Conservation (phyloP, 2,888 invertebrate genomes). For the Clitarchus hookeri region DNA sequence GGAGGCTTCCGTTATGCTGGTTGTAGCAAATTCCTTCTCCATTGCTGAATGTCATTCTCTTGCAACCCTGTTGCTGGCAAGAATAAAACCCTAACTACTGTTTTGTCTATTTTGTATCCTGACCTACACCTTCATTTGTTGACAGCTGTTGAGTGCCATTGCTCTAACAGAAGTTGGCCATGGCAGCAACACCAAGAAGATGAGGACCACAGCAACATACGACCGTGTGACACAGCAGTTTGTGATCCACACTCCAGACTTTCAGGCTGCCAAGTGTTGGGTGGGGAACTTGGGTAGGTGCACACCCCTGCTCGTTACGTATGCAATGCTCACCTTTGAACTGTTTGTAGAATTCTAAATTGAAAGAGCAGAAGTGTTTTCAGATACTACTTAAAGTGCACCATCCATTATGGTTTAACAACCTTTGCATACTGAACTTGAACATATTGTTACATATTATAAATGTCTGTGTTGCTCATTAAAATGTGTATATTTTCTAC, state of each 20-base stretch:
- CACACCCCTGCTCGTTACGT: not conserved
- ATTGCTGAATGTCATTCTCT: not conserved
- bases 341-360: no score
- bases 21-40: no score
- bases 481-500: no score
- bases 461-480: no score
- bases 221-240: slow-evolving; percentile 78
- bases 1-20: no score
- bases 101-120: no score
- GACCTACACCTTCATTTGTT: slow-evolving; percentile 7
- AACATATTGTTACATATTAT: no score
- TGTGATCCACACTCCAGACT: slow-evolving; percentile 88
- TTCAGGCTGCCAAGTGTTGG: slow-evolving; percentile 97
- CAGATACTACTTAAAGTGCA: no score
- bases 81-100: no score
- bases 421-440: no score
- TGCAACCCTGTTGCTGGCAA: not conserved
- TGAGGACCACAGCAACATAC: slow-evolving; percentile 89
- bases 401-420: no score
- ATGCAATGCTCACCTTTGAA: not conserved
- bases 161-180: slow-evolving; percentile 93
- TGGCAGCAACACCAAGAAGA: slow-evolving; percentile 90
- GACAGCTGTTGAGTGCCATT: slow-evolving; percentile 72
- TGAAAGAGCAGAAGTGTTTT: no score
- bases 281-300: slow-evolving; percentile 83